These are phyloP conservation scores for Camelus bactrianus DNA, from an alignment of 2,113 vertebrate genomes.

Conservation along the genomic window DNA sequence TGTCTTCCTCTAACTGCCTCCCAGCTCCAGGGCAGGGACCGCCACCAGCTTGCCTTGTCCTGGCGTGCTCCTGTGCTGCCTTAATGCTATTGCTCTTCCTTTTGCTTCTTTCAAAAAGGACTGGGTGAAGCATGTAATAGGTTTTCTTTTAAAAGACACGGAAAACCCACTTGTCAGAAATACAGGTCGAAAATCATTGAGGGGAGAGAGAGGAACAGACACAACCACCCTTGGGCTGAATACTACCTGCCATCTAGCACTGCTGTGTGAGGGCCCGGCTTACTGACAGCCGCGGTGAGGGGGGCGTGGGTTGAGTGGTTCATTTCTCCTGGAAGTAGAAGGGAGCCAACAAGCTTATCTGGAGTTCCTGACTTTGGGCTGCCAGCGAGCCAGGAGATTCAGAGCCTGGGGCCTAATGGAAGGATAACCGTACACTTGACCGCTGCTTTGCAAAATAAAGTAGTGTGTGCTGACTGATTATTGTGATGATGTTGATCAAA, in stretches of 20 bases:
- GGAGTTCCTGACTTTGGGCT: background rate
- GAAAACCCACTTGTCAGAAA: background rate
- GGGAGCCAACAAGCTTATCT: background rate
- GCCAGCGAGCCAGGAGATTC: background rate
- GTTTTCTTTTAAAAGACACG: background rate
- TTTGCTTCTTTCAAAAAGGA: background rate
- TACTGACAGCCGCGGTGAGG: background rate
- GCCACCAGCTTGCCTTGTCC: background rate
- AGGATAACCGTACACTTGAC: background rate
- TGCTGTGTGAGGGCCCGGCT: background rate
- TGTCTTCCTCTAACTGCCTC: background rate
- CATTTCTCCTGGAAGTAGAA: background rate
- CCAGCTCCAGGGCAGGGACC: background rate
- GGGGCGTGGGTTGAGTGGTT: background rate
- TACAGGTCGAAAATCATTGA: background rate
- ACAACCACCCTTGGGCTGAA: background rate
- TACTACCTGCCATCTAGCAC: rapidly evolving
- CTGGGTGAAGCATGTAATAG: background rate
- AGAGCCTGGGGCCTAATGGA: background rate
- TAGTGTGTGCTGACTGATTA: background rate
- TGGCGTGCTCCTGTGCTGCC: background rate
- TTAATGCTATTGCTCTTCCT: background rate
- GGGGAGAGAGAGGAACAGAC: background rate
- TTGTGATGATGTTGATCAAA: background rate
- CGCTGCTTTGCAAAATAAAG: background rate